These are phyloP conservation scores for Atethmia centrago DNA, from an alignment of 2,888 invertebrate species.

Conservation along the genomic window DNA sequence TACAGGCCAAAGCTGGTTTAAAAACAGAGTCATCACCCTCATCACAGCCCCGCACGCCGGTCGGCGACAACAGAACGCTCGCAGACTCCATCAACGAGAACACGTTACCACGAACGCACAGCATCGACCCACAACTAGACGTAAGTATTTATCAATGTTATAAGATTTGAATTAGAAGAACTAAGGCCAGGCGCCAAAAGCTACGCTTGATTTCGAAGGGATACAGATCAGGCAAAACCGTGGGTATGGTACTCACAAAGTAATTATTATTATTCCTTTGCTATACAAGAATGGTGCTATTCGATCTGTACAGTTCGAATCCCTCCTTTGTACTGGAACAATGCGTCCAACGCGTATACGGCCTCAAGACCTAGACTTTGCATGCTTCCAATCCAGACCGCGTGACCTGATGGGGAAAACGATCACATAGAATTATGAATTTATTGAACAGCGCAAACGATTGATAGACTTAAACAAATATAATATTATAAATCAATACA, in stretches of 20 bases:
- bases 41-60: constrained; percentile 84
- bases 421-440: too few relatives aligned
- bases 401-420: background rate
- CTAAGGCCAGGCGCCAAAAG: too few relatives aligned
- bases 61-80: constrained; percentile 83
- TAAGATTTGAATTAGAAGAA: background rate
- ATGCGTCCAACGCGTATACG: background rate
- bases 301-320: background rate
- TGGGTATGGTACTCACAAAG: background rate
- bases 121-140: constrained; percentile 88
- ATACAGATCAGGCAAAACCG: background rate
- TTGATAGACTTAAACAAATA: too few relatives aligned
- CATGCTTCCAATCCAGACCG: background rate
- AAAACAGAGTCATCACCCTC: constrained; percentile 82
- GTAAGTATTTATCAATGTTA: constrained; percentile 65
- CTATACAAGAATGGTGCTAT: background rate
- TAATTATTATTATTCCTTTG: background rate
- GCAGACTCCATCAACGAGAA: constrained; percentile 83
- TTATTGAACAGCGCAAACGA: background rate
- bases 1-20: constrained; percentile 85
- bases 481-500: too few relatives aligned
- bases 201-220: too few relatives aligned
- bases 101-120: constrained; percentile 79
- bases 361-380: background rate
- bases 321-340: background rate